Conservation (phyloP, 2,797 vertebrate species). For the Rhadinocentrus ornatus region DNA sequence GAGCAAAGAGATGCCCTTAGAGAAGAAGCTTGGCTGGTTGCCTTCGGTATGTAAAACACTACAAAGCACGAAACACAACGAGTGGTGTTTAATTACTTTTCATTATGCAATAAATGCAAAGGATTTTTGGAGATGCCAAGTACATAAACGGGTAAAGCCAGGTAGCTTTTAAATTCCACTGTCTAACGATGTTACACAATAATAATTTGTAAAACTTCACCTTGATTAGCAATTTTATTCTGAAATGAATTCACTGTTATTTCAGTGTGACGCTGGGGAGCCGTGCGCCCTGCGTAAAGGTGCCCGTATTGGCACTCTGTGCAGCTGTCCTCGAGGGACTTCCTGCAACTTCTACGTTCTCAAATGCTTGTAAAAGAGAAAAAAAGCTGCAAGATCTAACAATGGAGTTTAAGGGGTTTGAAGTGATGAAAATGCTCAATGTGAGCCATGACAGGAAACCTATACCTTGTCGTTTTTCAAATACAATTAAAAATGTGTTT, state of each 20-base stretch:
- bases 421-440: background rate
- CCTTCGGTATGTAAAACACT: slow-evolving; percentile 77
- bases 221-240: background rate
- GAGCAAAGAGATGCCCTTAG: slow-evolving; percentile 81
- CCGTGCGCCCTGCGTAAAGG: slow-evolving; percentile 86
- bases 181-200: background rate
- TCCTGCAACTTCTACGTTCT: slow-evolving; percentile 84
- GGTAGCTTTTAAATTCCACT: background rate
- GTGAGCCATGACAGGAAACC: slow-evolving; percentile 2
- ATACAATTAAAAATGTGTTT: slow-evolving; percentile 36
- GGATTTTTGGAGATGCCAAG: background rate
- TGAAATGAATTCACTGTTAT: background rate
- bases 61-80: background rate
- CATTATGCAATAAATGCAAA: background rate
- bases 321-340: slow-evolving; percentile 84
- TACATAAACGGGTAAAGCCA: background rate
- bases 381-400: background rate
- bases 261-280: slow-evolving; percentile 82
- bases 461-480: slow-evolving; percentile 20
- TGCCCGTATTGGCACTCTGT: slow-evolving; percentile 83
- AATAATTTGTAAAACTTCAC: background rate
- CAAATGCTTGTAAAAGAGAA: slow-evolving; percentile 76
- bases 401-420: background rate
- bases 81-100: background rate
- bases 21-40: slow-evolving; percentile 88